Base-by-base conservation (phyloP, 2,797 vertebrate species). In the Cuculus canorus region DNA sequence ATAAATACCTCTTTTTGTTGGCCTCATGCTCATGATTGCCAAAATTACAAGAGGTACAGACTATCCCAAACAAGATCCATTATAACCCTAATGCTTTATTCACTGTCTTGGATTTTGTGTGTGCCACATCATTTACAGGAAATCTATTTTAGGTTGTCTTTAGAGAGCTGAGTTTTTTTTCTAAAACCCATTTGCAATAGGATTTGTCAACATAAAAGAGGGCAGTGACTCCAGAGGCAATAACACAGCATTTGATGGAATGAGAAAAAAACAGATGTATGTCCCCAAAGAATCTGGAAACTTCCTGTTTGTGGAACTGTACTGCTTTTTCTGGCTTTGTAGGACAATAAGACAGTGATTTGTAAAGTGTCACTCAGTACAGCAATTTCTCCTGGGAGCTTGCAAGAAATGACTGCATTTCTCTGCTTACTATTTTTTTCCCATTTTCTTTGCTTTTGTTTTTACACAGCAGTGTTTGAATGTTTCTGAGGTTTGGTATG, bases 151-250 rank as follows among this genome's bases (percentile, higher is more conserved):
- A 89, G 64, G 48, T 68, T 37, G 71, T 47, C 78, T 95, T 92
- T 19, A 68, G 71, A 92, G 86, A 91, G 60, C 25, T 35, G 30
- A n/a, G n/a, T n/a, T n/a, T n/a, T n/a, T 28, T 60, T 86, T 89
- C 54, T 59, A 53, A 95, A 94, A 48, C 16, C n/a, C 45, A 69
- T 91, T 95, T 95, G 52, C 90, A 89, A 8, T 69, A 86, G 32
- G 12, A 81, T 82, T 94, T 94, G 72, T 89, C 69, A 85, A 83
- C 61, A 71, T 92, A 65, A 96, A 91, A 91, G 68, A 91, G 57
- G 54, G 30, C 68, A 89, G 37, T 65, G 61, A 41, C 71, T 91
- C 61, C 28, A 72, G 80, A 94, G 80, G 56, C 90, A 95, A 84
- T 72, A 90, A 91, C 41, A 45, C 45, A 90, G 81, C 45, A 85